A percentile compares a stretch with the other conserved stretches of the same genome.
Conservation (phyloP, 2,888 invertebrate species). For the Eristalis tenax region DNA sequence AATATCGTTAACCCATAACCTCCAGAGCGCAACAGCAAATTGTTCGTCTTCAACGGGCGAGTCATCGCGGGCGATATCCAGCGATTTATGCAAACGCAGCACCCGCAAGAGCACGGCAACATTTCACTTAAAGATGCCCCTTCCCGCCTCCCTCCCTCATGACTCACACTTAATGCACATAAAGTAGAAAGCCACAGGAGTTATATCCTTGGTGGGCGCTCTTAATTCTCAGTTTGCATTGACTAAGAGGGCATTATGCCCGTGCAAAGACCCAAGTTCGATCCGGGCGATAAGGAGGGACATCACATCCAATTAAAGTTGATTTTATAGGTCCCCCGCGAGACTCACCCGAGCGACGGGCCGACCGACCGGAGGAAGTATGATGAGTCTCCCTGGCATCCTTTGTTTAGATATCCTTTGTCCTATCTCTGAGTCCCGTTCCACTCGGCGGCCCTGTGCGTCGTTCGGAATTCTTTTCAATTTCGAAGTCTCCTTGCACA, state of each 20-base stretch:
- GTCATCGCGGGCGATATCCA: constrained; percentile 58
- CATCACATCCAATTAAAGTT: constrained; percentile 68
- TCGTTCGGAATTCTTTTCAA: constrained; percentile 3
- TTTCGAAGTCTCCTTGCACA: constrained; percentile 20
- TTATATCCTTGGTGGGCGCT: constrained; percentile 47
- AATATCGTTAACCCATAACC: constrained; percentile 50
- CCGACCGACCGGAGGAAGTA: neutral
- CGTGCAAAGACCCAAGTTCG: constrained; percentile 17
- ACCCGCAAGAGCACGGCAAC: neutral
- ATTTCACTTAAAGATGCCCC: constrained; percentile 18
- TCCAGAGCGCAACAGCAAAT: constrained; percentile 9
- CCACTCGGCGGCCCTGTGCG: neutral
- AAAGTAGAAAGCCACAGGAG: constrained; percentile 47
- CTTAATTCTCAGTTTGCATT: constrained; percentile 60
- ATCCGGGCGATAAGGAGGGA: constrained; percentile 59
- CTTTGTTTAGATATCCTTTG: constrained; percentile 16
- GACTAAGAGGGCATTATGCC: constrained; percentile 47
- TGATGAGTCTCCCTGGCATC: constrained; percentile 37
- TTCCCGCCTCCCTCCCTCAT: neutral
- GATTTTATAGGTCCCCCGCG: constrained; percentile 51
- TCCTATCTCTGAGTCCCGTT: constrained; percentile 13
- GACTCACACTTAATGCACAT: constrained; percentile 44
- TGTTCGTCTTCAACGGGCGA: constrained; percentile 34
- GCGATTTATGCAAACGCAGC: constrained; percentile 64
- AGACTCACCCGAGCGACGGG: neutral